These are phyloP conservation scores for Lissonota sp. DNA, from an alignment of 2,888 invertebrate species.

Conservation along the genomic window DNA sequence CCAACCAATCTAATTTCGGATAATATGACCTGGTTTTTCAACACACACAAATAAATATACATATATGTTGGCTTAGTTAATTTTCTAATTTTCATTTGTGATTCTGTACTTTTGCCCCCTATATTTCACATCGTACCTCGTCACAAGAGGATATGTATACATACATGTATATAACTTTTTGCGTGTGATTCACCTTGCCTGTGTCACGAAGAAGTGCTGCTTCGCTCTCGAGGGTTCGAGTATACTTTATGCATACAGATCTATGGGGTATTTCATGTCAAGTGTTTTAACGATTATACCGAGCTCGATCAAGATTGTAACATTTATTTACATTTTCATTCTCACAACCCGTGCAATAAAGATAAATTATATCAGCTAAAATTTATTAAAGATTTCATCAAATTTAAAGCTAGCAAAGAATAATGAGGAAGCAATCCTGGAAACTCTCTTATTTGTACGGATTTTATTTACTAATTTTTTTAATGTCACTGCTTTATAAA, in stretches of 20 bases:
- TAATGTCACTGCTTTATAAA: too few species aligned
- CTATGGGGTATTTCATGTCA: too few species aligned
- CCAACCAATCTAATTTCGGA: constrained; percentile 1
- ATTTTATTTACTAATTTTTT: too few species aligned
- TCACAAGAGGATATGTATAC: not conserved
- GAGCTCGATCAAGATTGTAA: too few species aligned
- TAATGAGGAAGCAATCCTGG: too few species aligned
- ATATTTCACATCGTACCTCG: constrained; percentile 8
- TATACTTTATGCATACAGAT: constrained; percentile 4
- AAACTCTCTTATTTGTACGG: too few species aligned
- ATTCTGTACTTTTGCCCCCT: constrained; percentile 33
- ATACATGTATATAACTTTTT: constrained; percentile 17
- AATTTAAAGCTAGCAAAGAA: too few species aligned
- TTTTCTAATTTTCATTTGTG: constrained; percentile 28
- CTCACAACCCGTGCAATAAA: too few species aligned
- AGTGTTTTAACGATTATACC: too few species aligned
- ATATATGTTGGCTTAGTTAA: constrained; percentile 33
- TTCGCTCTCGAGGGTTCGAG: constrained; percentile 9
- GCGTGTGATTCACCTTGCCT: not conserved
- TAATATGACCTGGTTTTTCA: not conserved
- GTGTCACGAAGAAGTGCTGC: constrained; percentile 39
- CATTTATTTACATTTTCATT: not conserved
- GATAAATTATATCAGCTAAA: too few species aligned
- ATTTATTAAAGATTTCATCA: too few species aligned
- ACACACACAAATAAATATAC: not conserved